Evolutionary conservation across 2,797 vertebrate species (phyloP).

Genomic region (Gila robusta): DNA sequence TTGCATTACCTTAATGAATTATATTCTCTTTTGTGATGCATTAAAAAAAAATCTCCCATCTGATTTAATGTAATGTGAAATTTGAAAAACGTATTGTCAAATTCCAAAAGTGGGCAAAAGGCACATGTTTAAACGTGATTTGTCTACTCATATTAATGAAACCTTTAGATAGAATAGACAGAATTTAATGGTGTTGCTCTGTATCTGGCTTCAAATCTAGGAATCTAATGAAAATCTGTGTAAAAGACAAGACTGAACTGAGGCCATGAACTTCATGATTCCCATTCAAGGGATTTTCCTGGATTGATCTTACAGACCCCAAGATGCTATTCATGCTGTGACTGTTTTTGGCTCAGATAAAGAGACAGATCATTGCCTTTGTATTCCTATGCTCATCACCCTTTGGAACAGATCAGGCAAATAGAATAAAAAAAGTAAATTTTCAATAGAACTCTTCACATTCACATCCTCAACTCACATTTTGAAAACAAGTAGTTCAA

Average conservation of each 20-base stretch:
- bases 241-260: background rate
- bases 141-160: background rate
- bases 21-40: background rate
- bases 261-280: slow-evolving; percentile 24
- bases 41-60: background rate
- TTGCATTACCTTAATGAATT: background rate
- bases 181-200: background rate
- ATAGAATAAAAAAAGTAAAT: background rate
- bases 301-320: background rate
- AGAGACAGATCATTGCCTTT: slow-evolving; percentile 16
- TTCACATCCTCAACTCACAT: background rate
- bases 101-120: background rate
- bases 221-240: background rate
- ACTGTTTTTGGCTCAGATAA: slow-evolving; percentile 53
- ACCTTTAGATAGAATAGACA: background rate
- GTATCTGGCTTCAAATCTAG: background rate
- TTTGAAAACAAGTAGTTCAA: slow-evolving; percentile 47
- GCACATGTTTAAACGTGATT: background rate
- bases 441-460: background rate
- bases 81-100: background rate
- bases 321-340: background rate
- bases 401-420: slow-evolving; percentile 19
- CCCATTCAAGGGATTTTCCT: slow-evolving; percentile 49
- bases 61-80: background rate
- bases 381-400: background rate